phyloP scores from a whole-genome alignment of 2,888 invertebrate species.

The Lobophora halterata region DNA sequence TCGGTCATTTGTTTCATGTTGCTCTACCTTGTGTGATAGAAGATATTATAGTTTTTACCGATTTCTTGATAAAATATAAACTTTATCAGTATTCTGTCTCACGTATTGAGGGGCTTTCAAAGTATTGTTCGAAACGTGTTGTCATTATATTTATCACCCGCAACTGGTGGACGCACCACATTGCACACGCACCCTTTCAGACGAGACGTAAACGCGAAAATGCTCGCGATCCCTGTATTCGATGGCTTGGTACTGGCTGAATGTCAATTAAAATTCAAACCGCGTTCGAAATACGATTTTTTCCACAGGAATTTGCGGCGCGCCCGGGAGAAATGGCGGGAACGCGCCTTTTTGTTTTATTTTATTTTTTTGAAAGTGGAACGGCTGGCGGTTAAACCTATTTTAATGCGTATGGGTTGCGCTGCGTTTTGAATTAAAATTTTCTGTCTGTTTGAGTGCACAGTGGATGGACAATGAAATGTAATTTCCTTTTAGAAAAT shows the following conservation, averaged over 20 bases:
- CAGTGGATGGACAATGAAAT: conserved; percentile 66
- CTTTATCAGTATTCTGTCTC: conserved; percentile 35
- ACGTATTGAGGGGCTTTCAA: conserved; percentile 21
- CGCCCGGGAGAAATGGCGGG: conserved; percentile 74
- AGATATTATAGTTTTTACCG: too few relatives aligned
- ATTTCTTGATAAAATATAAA: too few relatives aligned
- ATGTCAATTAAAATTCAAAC: conserved; percentile 82
- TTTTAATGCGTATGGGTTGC: conserved; percentile 78
- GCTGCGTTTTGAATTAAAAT: conserved; percentile 78
- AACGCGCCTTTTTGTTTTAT: conserved; percentile 77
- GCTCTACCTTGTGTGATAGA: too few relatives aligned
- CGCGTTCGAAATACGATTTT: conserved; percentile 81
- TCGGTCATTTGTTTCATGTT: too few relatives aligned
- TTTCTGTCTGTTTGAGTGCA: conserved; percentile 42
- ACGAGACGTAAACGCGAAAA: conserved; percentile 66
- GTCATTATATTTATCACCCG: conserved; percentile 54
- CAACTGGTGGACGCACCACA: conserved; percentile 54
- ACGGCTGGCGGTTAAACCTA: conserved; percentile 78
- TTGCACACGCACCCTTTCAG: conserved; percentile 44
- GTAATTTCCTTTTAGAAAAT: conserved; percentile 67
- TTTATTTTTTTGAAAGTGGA: conserved; percentile 75
- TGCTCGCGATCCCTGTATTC: conserved; percentile 52
- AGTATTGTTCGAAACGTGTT: conserved; percentile 18
- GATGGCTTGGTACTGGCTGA: conserved; percentile 57
- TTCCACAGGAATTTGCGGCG: conserved; percentile 79